Evolutionary conservation across 1,140 invertebrate genomes (phyloP), one percentile per base, ranked within the genome.

Genomic region (Adelges cooleyi): DNA sequence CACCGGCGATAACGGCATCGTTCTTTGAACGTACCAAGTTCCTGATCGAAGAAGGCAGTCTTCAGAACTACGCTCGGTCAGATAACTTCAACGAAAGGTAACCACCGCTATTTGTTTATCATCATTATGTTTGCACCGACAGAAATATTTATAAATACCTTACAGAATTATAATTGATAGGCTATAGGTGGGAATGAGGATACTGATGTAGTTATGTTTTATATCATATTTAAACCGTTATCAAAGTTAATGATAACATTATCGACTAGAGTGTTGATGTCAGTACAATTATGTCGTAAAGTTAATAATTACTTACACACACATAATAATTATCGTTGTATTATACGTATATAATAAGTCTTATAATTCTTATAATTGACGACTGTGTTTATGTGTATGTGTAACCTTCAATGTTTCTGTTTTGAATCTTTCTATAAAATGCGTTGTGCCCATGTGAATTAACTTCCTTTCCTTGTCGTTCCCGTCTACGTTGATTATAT

Each of bases 11-110:
- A 67, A 95, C 93, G 0, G 93, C 94, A 1, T 95, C 93, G 0
- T 98, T 98, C 80, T 98, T 95, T 75, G 92, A 98, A 75, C 85
- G 92, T 72, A 95, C 97, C 89, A 91, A 93, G 73, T 99, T 98
- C 77, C 80, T 99, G 42, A 95, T 98, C 69, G 93, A 98, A 77
- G 92, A 96, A 75, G 92, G 92, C 73, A 95, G 93, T 76, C 82
- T 98, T 17, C 95, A 98, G 77, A 94, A 90, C 74, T 98, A 97
- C 75, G 93, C 94, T 17, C 86, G 90, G 68, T 84, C 88, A 71
- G 90, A 92, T 71, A 90, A 89, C 6, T 98, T 98, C 77, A 96
- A 97, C 77, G 91, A 95, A 80, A 97, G 91, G 95, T 97, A 84
- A 81, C 84, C 11, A 38, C 18, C 27, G 33, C n/a, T n/a, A n/a